Evolutionary conservation across 1,140 invertebrate species (phyloP).

Genomic region (Pinna nobilis): DNA sequence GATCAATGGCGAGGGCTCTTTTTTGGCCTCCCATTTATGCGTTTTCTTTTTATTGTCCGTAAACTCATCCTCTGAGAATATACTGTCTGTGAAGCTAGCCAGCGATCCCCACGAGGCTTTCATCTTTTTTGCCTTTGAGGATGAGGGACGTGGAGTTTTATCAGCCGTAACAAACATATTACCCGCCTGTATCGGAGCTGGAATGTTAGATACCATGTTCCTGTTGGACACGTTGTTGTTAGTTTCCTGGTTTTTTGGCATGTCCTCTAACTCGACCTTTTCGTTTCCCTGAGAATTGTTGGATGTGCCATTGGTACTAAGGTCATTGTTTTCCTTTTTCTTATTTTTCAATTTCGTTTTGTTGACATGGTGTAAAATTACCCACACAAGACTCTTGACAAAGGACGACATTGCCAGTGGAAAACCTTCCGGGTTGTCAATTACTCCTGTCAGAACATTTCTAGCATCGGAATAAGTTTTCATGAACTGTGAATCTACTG

Average conservation of each 20-base stretch:
- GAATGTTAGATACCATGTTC: not conserved
- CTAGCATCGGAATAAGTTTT: constrained; percentile 76
- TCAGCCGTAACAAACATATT: constrained; percentile 9
- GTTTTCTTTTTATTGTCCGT: constrained; percentile 45
- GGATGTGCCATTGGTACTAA: not conserved
- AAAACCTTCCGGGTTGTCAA: constrained; percentile 75
- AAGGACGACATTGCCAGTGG: constrained; percentile 70
- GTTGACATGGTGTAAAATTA: constrained; percentile 73
- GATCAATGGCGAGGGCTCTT: constrained; percentile 16
- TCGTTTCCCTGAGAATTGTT: constrained; percentile 14
- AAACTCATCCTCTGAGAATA: constrained; percentile 66
- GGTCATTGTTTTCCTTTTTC: constrained; percentile 37
- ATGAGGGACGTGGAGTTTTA: constrained; percentile 41
- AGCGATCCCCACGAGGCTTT: constrained; percentile 57
- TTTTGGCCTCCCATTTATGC: constrained; percentile 36
- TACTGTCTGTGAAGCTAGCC: constrained; percentile 68
- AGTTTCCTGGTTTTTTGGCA: constrained; percentile 30
- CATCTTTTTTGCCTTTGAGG: constrained; percentile 47
- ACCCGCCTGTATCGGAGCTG: constrained; percentile 11
- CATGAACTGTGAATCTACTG: constrained; percentile 64
- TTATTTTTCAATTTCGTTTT: constrained; percentile 57
- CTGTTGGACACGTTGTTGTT: constrained; percentile 33
- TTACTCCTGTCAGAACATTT: constrained; percentile 76
- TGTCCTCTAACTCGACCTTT: constrained; percentile 29
- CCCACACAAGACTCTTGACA: constrained; percentile 73